Conservation (phyloP, 1,140 invertebrate species). For the Drosophila mayri region DNA sequence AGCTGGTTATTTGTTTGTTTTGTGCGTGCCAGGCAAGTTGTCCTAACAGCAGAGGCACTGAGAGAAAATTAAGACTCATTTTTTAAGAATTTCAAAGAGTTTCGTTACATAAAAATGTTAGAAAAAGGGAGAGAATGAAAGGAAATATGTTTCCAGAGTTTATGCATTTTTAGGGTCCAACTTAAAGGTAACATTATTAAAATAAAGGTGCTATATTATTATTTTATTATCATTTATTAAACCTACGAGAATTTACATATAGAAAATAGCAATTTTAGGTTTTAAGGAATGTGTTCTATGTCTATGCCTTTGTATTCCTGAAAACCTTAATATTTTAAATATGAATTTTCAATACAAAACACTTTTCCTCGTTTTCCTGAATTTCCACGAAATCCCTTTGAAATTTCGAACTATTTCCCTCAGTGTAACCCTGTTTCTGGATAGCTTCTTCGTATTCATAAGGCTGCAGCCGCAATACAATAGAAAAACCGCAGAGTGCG, state of each 20-base stretch:
- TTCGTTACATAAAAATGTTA: neutral
- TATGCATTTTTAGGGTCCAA: no score
- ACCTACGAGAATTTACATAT: no score
- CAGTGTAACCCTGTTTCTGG: neutral
- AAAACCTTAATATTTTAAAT: no score
- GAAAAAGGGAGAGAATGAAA: neutral
- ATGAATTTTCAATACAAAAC: neutral
- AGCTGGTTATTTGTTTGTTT: constrained; percentile 49
- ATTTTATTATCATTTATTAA: no score
- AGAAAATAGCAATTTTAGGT: no score
- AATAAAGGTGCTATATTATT: no score
- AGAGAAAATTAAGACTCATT: neutral
- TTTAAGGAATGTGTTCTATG: no score
- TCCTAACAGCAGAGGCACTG: constrained; percentile 11
- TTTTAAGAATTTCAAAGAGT: neutral
- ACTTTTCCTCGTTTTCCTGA: no score
- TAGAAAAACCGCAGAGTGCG: constrained; percentile 21
- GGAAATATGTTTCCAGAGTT: neutral
- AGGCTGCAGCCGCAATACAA: constrained; percentile 23
- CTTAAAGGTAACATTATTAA: no score
- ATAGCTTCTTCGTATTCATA: constrained; percentile 38
- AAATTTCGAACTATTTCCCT: neutral
- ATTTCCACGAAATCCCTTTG: no score
- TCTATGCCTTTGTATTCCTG: no score
- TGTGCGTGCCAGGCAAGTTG: constrained; percentile 26